Base-by-base conservation (phyloP, 2,888 invertebrate species). In the Dexiosoma caninum region DNA sequence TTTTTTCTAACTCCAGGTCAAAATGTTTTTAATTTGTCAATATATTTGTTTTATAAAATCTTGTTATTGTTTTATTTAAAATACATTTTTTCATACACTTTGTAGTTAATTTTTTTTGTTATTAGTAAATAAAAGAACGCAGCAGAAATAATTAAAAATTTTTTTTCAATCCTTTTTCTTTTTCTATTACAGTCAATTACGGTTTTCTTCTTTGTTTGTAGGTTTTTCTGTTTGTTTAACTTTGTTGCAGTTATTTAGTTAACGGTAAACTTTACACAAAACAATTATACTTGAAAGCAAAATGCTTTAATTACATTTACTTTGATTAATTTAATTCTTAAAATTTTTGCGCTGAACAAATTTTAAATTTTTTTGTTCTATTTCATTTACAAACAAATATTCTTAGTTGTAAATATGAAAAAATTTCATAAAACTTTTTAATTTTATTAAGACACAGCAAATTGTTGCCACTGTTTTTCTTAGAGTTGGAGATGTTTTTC, bases 301-400 rank as follows among this genome's bases (percentile, higher is more conserved):
- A 37, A 57, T 69, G 32, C 2, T 12, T 42, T 70, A 40, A 23
- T 1, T 1, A n/a, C 5, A n/a, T 49, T 46, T 78, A 23, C 70
- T 44, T 44, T 9, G 3, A 32, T 16, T 27, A 6, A 27, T 27
- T 27, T 27, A 5, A 27, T 27, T 27, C 21, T 42, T 3, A 69
- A 57, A 49, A n/a, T n/a, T n/a, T n/a, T n/a, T n/a, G n/a, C n/a
- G n/a, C n/a, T n/a, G n/a, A n/a, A n/a, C n/a, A n/a, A n/a, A n/a
- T n/a, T n/a, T n/a, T n/a, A n/a, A n/a, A n/a, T n/a, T n/a, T n/a
- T 57, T 59, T 21, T 59, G 23, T 64, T 51, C 12, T 49, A 40
- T 66, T 59, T 78, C 59, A 70, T 66, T 60, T 70, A 44, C 57
- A 35, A 60, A 75, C 57, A 82, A 78, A 78, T 75, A 78, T 74